Base-by-base conservation (phyloP, 2,888 invertebrate genomes). In the Caenorhabditis sp. region DNA sequence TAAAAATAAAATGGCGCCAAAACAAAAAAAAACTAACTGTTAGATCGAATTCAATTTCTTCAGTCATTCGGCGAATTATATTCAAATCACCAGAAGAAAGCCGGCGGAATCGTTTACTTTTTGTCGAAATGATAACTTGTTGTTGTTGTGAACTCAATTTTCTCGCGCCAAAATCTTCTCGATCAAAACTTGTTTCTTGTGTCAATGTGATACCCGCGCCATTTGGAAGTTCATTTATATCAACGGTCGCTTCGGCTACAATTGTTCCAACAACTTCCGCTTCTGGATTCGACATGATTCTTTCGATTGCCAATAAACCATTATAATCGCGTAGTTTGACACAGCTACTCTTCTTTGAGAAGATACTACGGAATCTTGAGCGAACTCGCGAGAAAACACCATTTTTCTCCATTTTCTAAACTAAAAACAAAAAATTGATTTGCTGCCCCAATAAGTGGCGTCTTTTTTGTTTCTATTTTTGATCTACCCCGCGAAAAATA, bases 281-380 rank as follows among this genome's bases (percentile, higher is more conserved):
- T 52, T 63, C 58, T 27, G 67, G 63, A 49, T 63, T 60, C n/a
- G 71, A 67, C 57, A 67, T 67, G 17, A 72, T 67, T 23, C 64
- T 7, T 21, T 38, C 38, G 20, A 38, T 5, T 27, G 1, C 3
- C 52, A 23, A 52, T 23, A 52, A 64, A 49, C 63, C 58, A 43
- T 72, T 64, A 31, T 64, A 61, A 58, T 72, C 72, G 56, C 72
- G 72, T 5, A 72, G 62, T 54, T 68, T 72, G 38, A 72, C 65
- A 58, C 67, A 61, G 59, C 61, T 67, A 8, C 63, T 61, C 59
- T 72, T 72, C 72, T 72, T 72, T 67, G 72, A 72, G 72, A 72
- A 72, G 50, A 72, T 72, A 31, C 72, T 72, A 59, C 72, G 64
- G 67, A 67, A 68, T 50, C 72, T 67, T 50, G 62, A 68, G 58